Evolutionary conservation across 2,113 vertebrate genomes (phyloP).

Genomic region (Psilopogon haemacephalus): DNA sequence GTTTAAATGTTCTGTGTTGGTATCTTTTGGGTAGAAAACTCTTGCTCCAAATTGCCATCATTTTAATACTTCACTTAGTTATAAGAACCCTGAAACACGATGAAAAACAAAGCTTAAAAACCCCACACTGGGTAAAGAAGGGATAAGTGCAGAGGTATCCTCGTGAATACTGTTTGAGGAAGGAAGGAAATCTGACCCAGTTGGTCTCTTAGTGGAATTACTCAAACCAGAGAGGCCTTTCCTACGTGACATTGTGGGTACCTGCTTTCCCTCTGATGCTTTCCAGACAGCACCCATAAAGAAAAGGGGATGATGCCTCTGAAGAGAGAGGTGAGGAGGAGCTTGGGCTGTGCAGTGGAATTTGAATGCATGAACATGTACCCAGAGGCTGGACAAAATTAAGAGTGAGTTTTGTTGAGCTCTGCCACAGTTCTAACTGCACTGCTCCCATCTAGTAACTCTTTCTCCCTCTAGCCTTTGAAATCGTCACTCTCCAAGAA

Average conservation of each 20-base stretch:
- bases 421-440: not conserved
- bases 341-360: not conserved
- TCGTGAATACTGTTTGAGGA: not conserved
- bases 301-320: not conserved
- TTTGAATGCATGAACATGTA: rapidly evolving
- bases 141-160: not conserved
- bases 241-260: not conserved
- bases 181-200: not conserved
- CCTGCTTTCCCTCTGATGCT: not conserved
- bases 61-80: not conserved
- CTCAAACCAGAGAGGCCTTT: not conserved
- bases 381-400: not conserved
- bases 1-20: not conserved
- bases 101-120: not conserved
- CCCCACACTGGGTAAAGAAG: not conserved
- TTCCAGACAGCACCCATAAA: not conserved
- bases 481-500: not conserved
- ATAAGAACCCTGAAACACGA: not conserved
- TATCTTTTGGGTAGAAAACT: not conserved
- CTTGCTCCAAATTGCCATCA: not conserved
- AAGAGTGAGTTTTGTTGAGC: not conserved
- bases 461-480: not conserved
- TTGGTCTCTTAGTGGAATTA: not conserved
- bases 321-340: not conserved
- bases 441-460: not conserved